Conservation (phyloP, 1,140 invertebrate genomes). For the Papilio glaucus region DNA sequence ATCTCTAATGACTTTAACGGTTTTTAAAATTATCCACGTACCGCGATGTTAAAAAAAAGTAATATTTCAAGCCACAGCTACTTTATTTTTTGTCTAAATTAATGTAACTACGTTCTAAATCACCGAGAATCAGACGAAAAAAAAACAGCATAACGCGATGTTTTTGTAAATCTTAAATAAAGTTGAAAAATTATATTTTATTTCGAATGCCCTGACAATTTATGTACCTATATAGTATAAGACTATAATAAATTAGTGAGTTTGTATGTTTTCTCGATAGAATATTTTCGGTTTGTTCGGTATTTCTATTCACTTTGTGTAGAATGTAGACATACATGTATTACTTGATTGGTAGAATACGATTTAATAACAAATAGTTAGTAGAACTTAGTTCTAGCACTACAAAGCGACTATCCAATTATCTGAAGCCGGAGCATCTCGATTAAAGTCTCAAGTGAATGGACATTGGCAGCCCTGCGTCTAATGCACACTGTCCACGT, state of each 20-base stretch:
- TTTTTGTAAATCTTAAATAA: too few species aligned
- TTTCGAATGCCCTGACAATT: too few species aligned
- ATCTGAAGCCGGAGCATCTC: neutral
- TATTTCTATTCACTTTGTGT: neutral
- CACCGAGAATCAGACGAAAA: too few species aligned
- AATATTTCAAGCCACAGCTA: neutral
- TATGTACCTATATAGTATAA: too few species aligned
- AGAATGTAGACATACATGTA: too few species aligned
- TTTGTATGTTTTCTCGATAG: neutral
- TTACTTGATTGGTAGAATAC: neutral
- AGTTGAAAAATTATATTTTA: too few species aligned
- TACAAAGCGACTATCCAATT: neutral
- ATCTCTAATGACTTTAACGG: constrained; percentile 6
- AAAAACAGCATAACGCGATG: too few species aligned
- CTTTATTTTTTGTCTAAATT: too few species aligned
- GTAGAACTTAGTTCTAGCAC: neutral
- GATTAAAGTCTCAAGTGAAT: neutral
- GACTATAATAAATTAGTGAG: too few species aligned
- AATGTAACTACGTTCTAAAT: too few species aligned
- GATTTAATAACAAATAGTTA: neutral
- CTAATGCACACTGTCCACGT: constrained; percentile 56
- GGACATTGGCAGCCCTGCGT: constrained; percentile 50
- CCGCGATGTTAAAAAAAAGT: neutral
- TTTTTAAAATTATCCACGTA: constrained; percentile 19
- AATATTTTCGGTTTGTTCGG: neutral